Base-by-base conservation (phyloP, 2,888 invertebrate genomes). In the Gortyna flavago region DNA sequence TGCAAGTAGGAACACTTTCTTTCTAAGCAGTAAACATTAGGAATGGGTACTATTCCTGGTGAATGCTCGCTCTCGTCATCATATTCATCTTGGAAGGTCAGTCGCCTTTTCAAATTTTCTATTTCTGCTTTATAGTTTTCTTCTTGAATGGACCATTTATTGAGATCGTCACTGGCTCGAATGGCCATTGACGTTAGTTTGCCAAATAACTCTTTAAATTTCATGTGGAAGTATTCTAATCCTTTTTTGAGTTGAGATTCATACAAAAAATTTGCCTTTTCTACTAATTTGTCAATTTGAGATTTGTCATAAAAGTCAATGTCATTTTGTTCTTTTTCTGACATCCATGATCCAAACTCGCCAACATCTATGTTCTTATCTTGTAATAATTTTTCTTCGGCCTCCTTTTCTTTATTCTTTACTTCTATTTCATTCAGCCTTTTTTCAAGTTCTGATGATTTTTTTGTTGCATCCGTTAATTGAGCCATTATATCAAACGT, bases 1-100 rank as follows among this genome's bases (percentile, higher is more conserved):
- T 96, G 95, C 83, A 97, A 90, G 90, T 95, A 96, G 35, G 87
- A 88, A 86, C 96, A 94, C 90, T 97, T 96, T 87, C 95, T 94
- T 91, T 96, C 93, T 74, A 96, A 89, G 67, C 85, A 87, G 54
- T 79, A 82, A 13, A 87, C 48, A 70, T 91, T 92, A 1, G 92
- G 93, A 59, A 89, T 87, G 65, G 85, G 85, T 13, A 96, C 82
- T 64, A 95, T 80, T 38, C 96, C 96, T 25, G 96, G 95, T 13
- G 96, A 96, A 68, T 90, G 85, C 59, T 95, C 95, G 83, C 96
- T 95, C 29, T 82, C 84, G 81, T 95, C 95, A 29, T 95, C 95
- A 57, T 94, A 93, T 65, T 92, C 92, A 83, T 92, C 89, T 78
- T 89, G 85, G 59, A 94, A 75, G 70, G 66, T n/a, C 18, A 79